Conservation (phyloP, 1,140 invertebrate genomes). For the Paraescarpia echinospica region DNA sequence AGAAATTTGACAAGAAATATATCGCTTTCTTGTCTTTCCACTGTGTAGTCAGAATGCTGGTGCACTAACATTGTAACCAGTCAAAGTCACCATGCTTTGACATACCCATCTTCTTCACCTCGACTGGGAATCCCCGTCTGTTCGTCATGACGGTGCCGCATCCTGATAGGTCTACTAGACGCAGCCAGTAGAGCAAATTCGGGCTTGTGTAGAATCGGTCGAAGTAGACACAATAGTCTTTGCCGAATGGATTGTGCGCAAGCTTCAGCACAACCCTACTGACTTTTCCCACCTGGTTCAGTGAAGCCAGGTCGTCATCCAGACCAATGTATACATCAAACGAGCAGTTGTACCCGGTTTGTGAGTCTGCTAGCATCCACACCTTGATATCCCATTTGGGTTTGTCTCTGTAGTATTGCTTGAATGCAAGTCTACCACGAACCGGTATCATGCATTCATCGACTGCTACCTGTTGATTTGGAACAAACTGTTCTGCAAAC, state of each 20-base stretch:
- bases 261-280: background rate
- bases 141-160: background rate
- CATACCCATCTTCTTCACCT: background rate
- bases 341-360: conserved; percentile 27
- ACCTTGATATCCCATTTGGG: conserved; percentile 41
- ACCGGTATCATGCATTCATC: conserved; percentile 39
- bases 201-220: background rate
- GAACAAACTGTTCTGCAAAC: background rate
- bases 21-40: background rate
- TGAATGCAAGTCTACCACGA: conserved; percentile 28
- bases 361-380: conserved; percentile 30
- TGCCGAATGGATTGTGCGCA: background rate
- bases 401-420: conserved; percentile 37
- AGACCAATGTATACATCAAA: background rate
- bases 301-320: background rate
- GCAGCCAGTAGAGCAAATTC: background rate
- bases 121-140: background rate
- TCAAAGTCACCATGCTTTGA: background rate
- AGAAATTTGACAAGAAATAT: background rate
- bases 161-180: background rate
- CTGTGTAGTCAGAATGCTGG: background rate
- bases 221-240: background rate
- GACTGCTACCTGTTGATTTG: conserved; percentile 31
- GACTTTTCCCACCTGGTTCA: background rate
- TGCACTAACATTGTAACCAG: background rate